Evolutionary conservation across 1,140 invertebrate genomes (phyloP), one percentile per base, ranked within the genome.

Genomic region (Carcinoscorpius rotundicauda): DNA sequence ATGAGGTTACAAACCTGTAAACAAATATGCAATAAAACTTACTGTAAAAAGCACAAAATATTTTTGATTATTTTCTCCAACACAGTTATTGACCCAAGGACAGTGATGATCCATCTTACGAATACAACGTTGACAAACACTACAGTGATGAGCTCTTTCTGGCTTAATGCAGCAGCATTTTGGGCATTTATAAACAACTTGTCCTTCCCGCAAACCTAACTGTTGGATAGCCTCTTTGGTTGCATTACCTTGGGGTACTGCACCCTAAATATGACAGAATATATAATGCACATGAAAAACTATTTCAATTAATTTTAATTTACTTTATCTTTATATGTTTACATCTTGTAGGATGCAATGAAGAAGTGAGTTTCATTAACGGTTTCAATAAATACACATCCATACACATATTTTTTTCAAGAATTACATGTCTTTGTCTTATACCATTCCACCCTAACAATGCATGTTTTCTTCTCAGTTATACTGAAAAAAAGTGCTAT

Each of bases 111-210:
- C 97, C 97, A 99, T 99, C 82, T 98, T 98, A 65, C 89, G 82
- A 69, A 98, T 95, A 76, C 95, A 98, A 74, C 91, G 85, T 79
- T 95, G 89, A 76, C 91, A 94, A 62, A 98, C 95, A 57, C 91
- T 97, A 78, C 97, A 99, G 76, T 99, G 97, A 82, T 99, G 97
- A 3, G 97, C 96, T 72, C 97, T 82, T 71, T 98, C 93, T 3
- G 97, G 97, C 78, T 99, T 99, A 66, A 99, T 97, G 75, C 92
- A 96, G 76, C 93, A 94, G 80, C 97, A 99, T 76, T 98, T 98
- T 48, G 93, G 91, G 80, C 96, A 99, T 78, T 97, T 97, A 76
- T 94, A 97, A 64, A 98, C 89, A 58, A 97, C 87, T 78, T 97
- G 88, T 5, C 93, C 94, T 71, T 95, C 88, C 66, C 86, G 83